Base-by-base conservation (phyloP, 2,888 invertebrate species). In the Morpho deidamia region DNA sequence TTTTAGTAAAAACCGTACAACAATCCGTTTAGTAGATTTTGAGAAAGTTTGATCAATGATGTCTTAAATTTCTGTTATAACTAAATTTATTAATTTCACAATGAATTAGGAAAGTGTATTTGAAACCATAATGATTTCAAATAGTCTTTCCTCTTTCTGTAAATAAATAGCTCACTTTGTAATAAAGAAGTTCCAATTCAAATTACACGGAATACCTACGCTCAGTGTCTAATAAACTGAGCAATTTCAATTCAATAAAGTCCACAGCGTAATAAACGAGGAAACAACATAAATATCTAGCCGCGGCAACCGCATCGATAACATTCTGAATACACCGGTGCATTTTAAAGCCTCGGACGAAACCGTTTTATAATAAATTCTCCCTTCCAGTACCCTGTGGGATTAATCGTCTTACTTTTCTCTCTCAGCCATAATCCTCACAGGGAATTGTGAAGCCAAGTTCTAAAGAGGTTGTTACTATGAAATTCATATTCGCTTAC, bases 391-490 rank as follows among this genome's bases (percentile, higher is more conserved):
- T 77, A 76, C 77, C 80, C 80, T 73, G 73, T 72, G 84, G 87
- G 83, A 88, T 88, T 87, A 88, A 86, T 87, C 85, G 85, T 81
- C 86, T 85, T 85, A 84, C 84, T 87, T 87, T 85, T 83, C 83
- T 84, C 83, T 83, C 82, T 76, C 74, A 64, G 66, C 74, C 73
- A 73, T 85, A 83, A 88, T 84, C 83, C 85, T 77, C 78, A 70
- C 71, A 74, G 84, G 81, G 84, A 83, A 83, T 85, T 82, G 81
- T 84, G 81, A 78, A 82, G 79, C 79, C 72, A 81, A 74, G 74
- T 79, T 75, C 71, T 74, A 70, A 68, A 70, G 67, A 59, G 50
- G 59, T 76, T 76, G 65, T 74, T 78, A 76, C 82, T 69, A 76
- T 59, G 67, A 61, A 65, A 60, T 62, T 61, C 62, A 61, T 60